These are phyloP conservation scores for Cheilosia vernalis DNA, from an alignment of 2,888 invertebrate genomes.

Conservation along the genomic window DNA sequence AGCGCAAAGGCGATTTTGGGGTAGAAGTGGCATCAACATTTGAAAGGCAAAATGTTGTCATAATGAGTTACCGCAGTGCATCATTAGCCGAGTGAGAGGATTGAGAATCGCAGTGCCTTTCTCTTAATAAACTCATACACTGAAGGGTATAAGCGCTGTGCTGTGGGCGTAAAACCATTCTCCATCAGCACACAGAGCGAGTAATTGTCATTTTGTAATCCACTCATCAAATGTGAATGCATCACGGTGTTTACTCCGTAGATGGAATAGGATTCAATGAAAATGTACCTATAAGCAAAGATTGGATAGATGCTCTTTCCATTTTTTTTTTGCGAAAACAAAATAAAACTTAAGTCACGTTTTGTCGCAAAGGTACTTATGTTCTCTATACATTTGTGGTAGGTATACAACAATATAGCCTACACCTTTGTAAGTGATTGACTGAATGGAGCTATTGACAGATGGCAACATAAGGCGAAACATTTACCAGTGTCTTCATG, in stretches of 20 bases:
- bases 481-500: too few relatives aligned
- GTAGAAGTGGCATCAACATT: constrained; percentile 21
- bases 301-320: constrained; percentile 36
- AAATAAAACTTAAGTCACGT: constrained; percentile 54
- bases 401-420: neutral
- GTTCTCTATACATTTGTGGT: too few relatives aligned
- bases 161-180: constrained; percentile 63
- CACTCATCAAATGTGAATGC: constrained; percentile 73
- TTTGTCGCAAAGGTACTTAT: constrained; percentile 53
- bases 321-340: constrained; percentile 21
- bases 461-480: neutral
- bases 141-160: constrained; percentile 49
- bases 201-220: constrained; percentile 74
- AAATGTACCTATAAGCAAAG: constrained; percentile 36
- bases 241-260: constrained; percentile 13
- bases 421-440: constrained; percentile 21
- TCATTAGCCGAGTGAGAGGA: constrained; percentile 50
- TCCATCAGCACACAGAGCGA: constrained; percentile 26
- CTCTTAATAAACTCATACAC: constrained; percentile 33
- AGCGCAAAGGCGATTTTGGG: constrained; percentile 6
- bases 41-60: constrained; percentile 24
- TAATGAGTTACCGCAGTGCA: constrained; percentile 31
- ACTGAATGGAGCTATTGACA: constrained; percentile 19
- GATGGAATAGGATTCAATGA: constrained; percentile 47
- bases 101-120: constrained; percentile 55